Percentiles rank a stretch among this genome's conserved stretches.
These are phyloP conservation scores for Muscicapa comitata DNA, from an alignment of 2,797 vertebrate species.

Conservation along the genomic window DNA sequence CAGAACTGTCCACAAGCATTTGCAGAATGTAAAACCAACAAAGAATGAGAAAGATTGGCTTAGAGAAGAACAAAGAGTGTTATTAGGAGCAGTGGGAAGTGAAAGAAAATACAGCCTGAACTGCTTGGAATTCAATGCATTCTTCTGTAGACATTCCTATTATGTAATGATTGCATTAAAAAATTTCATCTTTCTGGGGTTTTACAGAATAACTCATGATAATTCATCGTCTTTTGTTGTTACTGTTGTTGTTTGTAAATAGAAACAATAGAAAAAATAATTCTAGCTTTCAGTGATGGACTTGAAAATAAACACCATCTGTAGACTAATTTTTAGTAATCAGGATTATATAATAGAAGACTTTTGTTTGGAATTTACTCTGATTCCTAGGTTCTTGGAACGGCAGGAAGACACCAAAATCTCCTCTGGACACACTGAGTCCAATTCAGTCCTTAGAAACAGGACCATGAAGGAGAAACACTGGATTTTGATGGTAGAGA, in stretches of 20 bases:
- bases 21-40: neutral
- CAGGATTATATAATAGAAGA: neutral
- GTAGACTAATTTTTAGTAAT: neutral
- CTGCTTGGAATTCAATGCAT: neutral
- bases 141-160: neutral
- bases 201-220: neutral
- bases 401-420: neutral
- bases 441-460: neutral
- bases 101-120: neutral
- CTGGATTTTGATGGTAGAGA: neutral
- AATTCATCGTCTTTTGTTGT: neutral
- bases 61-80: conserved; percentile 24
- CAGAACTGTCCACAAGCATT: conserved; percentile 13
- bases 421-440: accelerated
- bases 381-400: neutral
- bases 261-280: neutral
- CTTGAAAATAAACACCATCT: neutral
- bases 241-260: neutral
- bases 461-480: neutral
- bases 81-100: conserved; percentile 42
- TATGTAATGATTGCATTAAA: neutral
- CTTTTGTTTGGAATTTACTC: neutral
- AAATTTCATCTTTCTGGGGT: neutral
- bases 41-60: conserved; percentile 7
- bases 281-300: neutral